Evolutionary conservation across 2,888 invertebrate species (phyloP).

Genomic region (Drosophila flavopinicola): DNA sequence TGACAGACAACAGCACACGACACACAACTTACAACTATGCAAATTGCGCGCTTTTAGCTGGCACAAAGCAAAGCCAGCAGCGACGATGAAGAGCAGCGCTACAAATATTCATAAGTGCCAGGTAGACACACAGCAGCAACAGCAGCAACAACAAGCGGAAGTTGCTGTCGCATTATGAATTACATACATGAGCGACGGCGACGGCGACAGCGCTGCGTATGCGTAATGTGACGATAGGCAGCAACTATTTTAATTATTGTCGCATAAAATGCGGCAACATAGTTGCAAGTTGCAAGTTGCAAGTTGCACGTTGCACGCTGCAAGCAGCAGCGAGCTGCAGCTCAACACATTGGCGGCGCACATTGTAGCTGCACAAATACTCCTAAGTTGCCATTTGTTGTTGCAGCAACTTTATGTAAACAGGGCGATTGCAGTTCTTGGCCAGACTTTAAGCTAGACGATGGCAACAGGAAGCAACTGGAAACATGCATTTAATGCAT

Average conservation of each 20-base stretch:
- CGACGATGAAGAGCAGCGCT: conserved; percentile 17
- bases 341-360: neutral
- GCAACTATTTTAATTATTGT: conserved; percentile 71
- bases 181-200: conserved; percentile 42
- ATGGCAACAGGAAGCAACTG: neutral
- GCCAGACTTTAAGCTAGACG: neutral
- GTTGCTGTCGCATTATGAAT: conserved; percentile 74
- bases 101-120: conserved; percentile 71
- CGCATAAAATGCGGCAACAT: conserved; percentile 51
- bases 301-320: conserved; percentile 8
- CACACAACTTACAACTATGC: conserved; percentile 68
- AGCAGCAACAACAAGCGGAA: conserved; percentile 58
- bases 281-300: conserved; percentile 27
- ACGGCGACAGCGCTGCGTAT: conserved; percentile 50
- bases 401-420: neutral
- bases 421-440: neutral
- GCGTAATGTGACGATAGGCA: conserved; percentile 75
- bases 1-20: conserved; percentile 58
- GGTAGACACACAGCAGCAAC: conserved; percentile 40
- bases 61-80: conserved; percentile 53
- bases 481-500: neutral
- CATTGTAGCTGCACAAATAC: conserved; percentile 9
- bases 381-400: conserved; percentile 11
- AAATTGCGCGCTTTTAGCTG: conserved; percentile 74
- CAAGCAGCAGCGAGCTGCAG: conserved; percentile 2